Evolutionary conservation across 2,797 vertebrate genomes (phyloP), one percentile per base, ranked within the genome.

Genomic region (Fistularia commersonii): DNA sequence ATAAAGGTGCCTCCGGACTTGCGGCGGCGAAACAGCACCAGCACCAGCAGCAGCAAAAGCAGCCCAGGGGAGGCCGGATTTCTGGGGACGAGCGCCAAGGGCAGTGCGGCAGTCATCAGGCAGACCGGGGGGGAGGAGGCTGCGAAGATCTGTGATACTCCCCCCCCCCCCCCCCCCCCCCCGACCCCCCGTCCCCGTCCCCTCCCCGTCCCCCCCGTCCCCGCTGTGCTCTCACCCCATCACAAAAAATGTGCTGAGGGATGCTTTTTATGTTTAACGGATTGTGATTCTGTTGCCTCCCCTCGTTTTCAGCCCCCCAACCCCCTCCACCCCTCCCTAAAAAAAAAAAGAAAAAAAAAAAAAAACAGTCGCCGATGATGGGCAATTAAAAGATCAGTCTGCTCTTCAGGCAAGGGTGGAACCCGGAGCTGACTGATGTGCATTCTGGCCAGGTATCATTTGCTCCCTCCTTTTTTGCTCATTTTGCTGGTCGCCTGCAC

Each of bases 41-140:
- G 76, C 69, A 33, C 69, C 76, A 74, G 40, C 72, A 48, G 35
- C 46, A 15, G 35, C 50, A 43, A 68, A 66, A 76, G 69, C 83
- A 75, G 76, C 68, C 79, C 75, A 69, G 80, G 76, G 79, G 81
- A 90, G 86, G 86, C 83, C 87, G 66, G 65, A 83, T 87, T 88
- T 83, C 83, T 79, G 86, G 87, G 90, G 88, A 90, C 89, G 81
- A 89, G 83, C 85, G 78, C 84, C 87, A 89, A 89, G 87, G 89
- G 89, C 89, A 89, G 89, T 91, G 91, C 90, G 89, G 89, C 88
- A 88, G 81, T 82, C 73, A 81, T 73, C 79, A 74, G 81, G 82
- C 81, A 81, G 76, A 81, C 76, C 79, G 67, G 81, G 83, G 23
- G 83, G 79, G 85, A 85, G 89, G 83, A 86, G 87, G 85, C 87